These are phyloP conservation scores for Poeciliopsis turrubarensis DNA, from an alignment of 2,113 vertebrate species.

Conservation along the genomic window DNA sequence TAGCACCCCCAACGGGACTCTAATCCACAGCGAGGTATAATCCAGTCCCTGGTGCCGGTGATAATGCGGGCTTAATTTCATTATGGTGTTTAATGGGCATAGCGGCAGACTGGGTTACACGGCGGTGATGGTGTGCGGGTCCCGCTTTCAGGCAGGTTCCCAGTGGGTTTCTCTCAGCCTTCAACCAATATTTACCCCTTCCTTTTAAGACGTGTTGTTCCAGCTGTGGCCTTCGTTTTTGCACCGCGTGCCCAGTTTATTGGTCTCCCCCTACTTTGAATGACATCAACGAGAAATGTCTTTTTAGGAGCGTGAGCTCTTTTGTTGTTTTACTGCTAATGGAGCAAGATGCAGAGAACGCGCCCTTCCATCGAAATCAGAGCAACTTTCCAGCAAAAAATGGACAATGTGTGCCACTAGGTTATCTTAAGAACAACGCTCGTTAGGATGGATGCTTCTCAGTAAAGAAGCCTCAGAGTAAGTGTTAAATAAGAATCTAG, in stretches of 20 bases:
- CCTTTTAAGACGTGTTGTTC: conserved; percentile 9
- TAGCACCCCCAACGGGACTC: conserved; percentile 33
- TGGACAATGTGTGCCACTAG: no score
- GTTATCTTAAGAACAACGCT: background rate
- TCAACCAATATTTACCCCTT: conserved; percentile 27
- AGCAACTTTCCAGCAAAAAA: background rate
- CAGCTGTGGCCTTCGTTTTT: conserved; percentile 4
- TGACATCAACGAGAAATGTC: background rate
- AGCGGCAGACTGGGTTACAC: conserved; percentile 49
- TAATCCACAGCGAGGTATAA: conserved; percentile 60
- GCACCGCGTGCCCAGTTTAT: background rate
- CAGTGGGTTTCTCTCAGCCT: conserved; percentile 27
- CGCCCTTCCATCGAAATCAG: background rate
- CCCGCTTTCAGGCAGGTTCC: conserved; percentile 33
- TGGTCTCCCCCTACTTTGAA: background rate
- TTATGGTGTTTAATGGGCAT: conserved; percentile 71
- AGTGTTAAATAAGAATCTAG: background rate
- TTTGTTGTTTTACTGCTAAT: no score
- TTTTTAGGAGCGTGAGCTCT: no score
- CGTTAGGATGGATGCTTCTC: background rate
- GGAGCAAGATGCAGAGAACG: background rate
- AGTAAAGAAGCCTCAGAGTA: background rate
- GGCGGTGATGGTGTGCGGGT: conserved; percentile 32
- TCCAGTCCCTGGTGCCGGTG: conserved; percentile 58
- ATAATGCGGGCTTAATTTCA: conserved; percentile 68